Conservation (phyloP, 2,113 vertebrate genomes). For the Gymnarchus niloticus region DNA sequence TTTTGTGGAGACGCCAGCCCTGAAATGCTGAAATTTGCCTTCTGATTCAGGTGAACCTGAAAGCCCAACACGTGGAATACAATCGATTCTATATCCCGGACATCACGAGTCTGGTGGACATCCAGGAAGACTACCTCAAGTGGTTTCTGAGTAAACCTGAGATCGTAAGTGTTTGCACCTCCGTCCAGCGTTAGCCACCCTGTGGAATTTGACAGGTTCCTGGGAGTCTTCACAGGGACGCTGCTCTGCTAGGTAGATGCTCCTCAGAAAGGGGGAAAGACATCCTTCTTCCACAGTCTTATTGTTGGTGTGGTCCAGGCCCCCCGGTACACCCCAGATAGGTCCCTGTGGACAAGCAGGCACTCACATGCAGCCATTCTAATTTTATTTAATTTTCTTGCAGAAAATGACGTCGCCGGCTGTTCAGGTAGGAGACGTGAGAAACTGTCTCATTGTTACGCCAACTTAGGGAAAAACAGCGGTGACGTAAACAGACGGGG, state of each 20-base stretch:
- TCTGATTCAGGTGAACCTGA: slow-evolving; percentile 80
- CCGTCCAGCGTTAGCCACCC: background rate
- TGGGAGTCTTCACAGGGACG: background rate
- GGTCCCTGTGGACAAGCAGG: too few relatives aligned
- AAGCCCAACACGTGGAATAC: slow-evolving; percentile 84
- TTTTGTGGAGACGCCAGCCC: too few relatives aligned
- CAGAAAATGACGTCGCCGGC: slow-evolving; percentile 84
- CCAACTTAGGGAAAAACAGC: background rate
- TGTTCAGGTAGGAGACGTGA: slow-evolving; percentile 70
- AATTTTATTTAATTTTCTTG: slow-evolving; percentile 41
- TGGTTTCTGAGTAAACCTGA: slow-evolving; percentile 93
- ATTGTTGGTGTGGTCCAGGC: too few relatives aligned
- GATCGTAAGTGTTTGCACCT: slow-evolving; percentile 68
- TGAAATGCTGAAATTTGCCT: slow-evolving; percentile 3
- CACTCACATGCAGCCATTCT: background rate
- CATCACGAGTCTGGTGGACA: slow-evolving; percentile 87
- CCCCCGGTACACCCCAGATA: too few relatives aligned
- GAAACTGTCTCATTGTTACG: background rate
- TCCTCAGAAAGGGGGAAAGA: background rate
- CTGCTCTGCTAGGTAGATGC: too few relatives aligned
- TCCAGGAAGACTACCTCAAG: slow-evolving; percentile 97
- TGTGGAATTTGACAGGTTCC: background rate
- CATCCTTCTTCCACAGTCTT: too few relatives aligned
- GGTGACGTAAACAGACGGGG: background rate
- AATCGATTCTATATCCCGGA: slow-evolving; percentile 91